Conservation (phyloP, 2,888 invertebrate species). For the Clanis bilineata region DNA sequence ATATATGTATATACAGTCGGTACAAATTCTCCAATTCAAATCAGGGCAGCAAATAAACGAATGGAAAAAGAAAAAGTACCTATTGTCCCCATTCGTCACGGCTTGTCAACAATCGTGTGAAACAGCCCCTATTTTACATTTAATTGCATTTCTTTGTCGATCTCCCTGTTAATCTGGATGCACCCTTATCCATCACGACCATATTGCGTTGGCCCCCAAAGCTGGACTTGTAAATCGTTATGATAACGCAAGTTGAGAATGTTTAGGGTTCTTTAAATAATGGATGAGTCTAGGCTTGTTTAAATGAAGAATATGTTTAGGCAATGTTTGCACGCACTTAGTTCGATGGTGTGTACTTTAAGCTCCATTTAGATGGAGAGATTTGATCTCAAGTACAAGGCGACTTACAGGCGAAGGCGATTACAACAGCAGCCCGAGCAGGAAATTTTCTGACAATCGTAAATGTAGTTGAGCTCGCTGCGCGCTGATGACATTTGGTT, state of each 20-base stretch:
- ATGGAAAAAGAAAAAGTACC: slow-evolving; percentile 54
- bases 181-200: slow-evolving; percentile 67
- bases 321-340: slow-evolving; percentile 72
- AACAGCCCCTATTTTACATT: slow-evolving; percentile 80
- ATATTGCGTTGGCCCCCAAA: slow-evolving; percentile 35
- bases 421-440: no score
- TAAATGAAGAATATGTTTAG: slow-evolving; percentile 64
- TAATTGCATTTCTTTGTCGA: slow-evolving; percentile 82
- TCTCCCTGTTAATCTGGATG: slow-evolving; percentile 76
- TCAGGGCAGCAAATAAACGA: slow-evolving; percentile 41
- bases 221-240: slow-evolving; percentile 15
- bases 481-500: no score
- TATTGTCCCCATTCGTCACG: slow-evolving; percentile 70
- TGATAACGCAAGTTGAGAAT: not conserved
- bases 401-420: no score
- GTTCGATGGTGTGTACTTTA: slow-evolving; percentile 55
- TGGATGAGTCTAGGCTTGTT: slow-evolving; percentile 65
- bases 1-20: not conserved
- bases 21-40: slow-evolving; percentile 25
- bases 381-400: no score
- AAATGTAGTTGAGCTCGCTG: no score
- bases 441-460: no score
- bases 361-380: no score
- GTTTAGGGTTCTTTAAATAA: slow-evolving; percentile 33
- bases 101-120: slow-evolving; percentile 76